phyloP scores from a whole-genome alignment of 2,113 vertebrate genomes.

The Crotophaga sulcirostris region DNA sequence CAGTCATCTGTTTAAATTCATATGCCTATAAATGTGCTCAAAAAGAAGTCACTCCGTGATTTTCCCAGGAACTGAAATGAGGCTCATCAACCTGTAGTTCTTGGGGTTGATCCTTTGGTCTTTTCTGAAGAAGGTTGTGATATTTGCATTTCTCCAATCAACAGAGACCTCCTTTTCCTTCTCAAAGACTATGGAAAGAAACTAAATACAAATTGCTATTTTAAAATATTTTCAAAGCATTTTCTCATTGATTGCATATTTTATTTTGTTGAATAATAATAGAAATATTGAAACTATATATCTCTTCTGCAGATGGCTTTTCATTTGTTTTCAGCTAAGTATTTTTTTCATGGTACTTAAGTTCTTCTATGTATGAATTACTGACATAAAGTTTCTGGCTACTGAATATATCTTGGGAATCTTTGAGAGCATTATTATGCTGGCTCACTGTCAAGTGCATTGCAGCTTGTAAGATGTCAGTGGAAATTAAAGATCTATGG shows the following conservation, averaged over 20 bases:
- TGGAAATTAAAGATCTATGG: neutral
- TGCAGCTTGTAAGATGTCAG: neutral
- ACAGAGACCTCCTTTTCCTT: neutral
- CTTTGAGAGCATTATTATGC: neutral
- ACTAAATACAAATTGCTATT: neutral
- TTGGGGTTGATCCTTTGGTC: neutral
- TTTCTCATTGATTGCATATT: neutral
- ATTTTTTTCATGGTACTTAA: neutral
- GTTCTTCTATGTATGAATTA: neutral
- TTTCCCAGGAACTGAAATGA: neutral
- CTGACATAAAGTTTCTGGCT: neutral
- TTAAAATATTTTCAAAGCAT: neutral
- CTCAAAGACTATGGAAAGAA: neutral
- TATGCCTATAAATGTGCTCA: neutral
- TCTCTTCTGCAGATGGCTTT: neutral
- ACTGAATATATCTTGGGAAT: neutral
- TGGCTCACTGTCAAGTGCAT: neutral
- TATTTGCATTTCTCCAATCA: neutral
- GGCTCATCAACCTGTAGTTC: neutral
- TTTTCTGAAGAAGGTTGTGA: neutral
- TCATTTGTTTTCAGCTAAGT: neutral
- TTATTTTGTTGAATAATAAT: neutral
- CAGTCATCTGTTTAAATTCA: neutral
- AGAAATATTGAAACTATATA: neutral
- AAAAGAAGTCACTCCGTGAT: neutral